A percentile compares a stretch with the other conserved stretches of the same genome.
Conservation (phyloP, 1,140 invertebrate species). For the Ectropis grisescens region DNA sequence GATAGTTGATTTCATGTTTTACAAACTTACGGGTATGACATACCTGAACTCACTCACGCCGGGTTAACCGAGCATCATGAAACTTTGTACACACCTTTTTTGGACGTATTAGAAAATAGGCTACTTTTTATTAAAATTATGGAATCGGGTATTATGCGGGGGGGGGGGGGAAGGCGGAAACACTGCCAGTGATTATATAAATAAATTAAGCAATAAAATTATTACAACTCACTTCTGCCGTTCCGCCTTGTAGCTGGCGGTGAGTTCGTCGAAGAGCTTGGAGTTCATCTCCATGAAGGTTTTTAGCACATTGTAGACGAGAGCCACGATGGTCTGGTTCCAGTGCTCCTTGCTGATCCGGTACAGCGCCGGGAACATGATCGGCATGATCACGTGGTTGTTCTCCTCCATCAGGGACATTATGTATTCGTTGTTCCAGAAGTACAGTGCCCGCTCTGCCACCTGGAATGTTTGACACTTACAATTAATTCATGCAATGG, state of each 20-base stretch:
- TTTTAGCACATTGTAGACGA: conserved; percentile 99
- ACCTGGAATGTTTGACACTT: conserved; percentile 75
- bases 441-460: conserved; percentile 95
- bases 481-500: too few relatives aligned
- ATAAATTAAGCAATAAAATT: too few relatives aligned
- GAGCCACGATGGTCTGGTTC: conserved; percentile 99
- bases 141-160: too few relatives aligned
- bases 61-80: too few relatives aligned
- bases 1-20: too few relatives aligned
- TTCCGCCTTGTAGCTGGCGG: conserved; percentile 97
- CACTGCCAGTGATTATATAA: too few relatives aligned
- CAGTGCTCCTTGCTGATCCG: conserved; percentile 99
- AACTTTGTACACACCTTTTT: too few relatives aligned
- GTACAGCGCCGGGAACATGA: conserved; percentile 97
- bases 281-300: conserved; percentile 99
- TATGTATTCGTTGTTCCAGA: conserved; percentile 98
- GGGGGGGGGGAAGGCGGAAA: too few relatives aligned
- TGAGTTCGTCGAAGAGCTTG: conserved; percentile 98
- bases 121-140: too few relatives aligned
- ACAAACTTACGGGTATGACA: too few relatives aligned
- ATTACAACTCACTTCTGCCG: conserved; percentile 94
- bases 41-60: too few relatives aligned
- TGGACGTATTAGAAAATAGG: too few relatives aligned
- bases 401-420: conserved; percentile 96
- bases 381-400: conserved; percentile 91